Conservation (phyloP, 2,113 vertebrate species). For the Apteryx owenii region DNA sequence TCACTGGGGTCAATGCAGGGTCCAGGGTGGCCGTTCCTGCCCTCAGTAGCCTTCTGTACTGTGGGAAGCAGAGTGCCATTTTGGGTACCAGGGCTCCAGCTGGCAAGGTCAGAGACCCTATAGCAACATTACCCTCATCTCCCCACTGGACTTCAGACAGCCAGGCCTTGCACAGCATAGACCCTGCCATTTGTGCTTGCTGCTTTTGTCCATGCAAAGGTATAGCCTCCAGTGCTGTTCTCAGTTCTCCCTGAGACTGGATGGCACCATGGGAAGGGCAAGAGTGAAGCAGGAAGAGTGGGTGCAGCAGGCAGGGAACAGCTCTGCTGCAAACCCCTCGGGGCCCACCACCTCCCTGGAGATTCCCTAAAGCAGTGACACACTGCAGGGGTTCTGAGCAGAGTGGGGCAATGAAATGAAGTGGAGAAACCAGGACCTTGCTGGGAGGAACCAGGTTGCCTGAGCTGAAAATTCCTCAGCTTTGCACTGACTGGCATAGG, state of each 20-base stretch:
- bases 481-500: background rate
- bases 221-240: background rate
- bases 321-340: background rate
- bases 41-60: no score
- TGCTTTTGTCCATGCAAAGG: background rate
- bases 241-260: background rate
- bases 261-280: accelerated
- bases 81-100: background rate
- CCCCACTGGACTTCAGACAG: background rate
- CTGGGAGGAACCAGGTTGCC: background rate
- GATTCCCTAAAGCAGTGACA: accelerated
- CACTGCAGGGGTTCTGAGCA: background rate
- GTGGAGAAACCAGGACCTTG: background rate
- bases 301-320: background rate
- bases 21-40: no score
- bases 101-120: background rate
- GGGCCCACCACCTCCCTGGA: background rate
- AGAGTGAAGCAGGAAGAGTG: background rate
- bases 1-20: no score
- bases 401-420: background rate
- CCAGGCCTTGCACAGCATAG: background rate
- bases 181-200: background rate
- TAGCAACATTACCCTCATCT: background rate
- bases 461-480: accelerated
- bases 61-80: no score